phyloP scores from a whole-genome alignment of 2,113 vertebrate species.

The Anas platyrhynchos region DNA sequence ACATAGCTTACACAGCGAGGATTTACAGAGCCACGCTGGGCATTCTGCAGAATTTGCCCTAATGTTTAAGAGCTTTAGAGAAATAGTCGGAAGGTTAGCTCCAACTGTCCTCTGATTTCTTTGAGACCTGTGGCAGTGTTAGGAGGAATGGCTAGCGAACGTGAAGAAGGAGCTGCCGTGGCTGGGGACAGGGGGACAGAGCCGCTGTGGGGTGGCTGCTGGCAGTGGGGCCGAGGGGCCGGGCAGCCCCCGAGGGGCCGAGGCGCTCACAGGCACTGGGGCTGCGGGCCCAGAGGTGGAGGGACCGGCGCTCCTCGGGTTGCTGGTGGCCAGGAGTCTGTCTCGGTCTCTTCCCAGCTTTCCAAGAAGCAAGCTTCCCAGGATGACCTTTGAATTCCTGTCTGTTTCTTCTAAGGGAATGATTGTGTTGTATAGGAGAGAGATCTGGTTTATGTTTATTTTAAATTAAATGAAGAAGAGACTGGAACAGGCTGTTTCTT shows the following conservation, averaged over 20 bases:
- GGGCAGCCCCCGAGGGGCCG: accelerated
- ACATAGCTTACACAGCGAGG: slow-evolving; percentile 11
- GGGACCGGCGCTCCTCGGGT: neutral
- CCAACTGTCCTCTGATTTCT: neutral
- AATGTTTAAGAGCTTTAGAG: neutral
- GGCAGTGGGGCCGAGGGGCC: neutral
- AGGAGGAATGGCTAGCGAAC: neutral
- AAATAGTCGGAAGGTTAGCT: neutral
- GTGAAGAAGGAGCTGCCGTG: neutral
- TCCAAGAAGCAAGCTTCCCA: neutral
- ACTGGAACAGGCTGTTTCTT: slow-evolving; percentile 30
- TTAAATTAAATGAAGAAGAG: slow-evolving; percentile 57
- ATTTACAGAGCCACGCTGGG: neutral
- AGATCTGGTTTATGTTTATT: slow-evolving; percentile 53
- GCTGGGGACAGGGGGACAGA: too few relatives aligned
- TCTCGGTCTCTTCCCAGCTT: neutral
- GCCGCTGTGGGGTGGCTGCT: accelerated
- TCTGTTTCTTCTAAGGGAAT: neutral
- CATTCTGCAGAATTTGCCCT: neutral
- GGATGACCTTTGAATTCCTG: slow-evolving; percentile 15
- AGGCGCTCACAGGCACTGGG: accelerated
- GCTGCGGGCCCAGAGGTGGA: neutral
- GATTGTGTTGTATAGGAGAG: neutral
- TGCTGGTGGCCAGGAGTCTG: neutral
- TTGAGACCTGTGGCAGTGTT: accelerated